Evolutionary conservation across 2,797 vertebrate genomes (phyloP), one percentile per base, ranked within the genome.

Genomic region (Fratercula arctica): DNA sequence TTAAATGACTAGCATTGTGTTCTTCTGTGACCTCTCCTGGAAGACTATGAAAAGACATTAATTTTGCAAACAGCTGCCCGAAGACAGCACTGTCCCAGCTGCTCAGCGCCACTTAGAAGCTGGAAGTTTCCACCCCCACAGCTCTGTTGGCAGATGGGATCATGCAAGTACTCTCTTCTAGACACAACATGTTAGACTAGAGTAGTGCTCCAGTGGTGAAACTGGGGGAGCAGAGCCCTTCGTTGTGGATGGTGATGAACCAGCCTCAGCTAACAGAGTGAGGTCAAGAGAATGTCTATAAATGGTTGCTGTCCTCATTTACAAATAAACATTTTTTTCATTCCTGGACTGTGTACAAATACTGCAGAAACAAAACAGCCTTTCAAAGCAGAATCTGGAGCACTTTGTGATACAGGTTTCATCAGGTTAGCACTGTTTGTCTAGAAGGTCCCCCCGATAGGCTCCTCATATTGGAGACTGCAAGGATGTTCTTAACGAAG

Each of bases 401-500:
- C 73, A 43, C 39, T 50, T 51, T 33, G 48, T 53, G 77, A 33
- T 23, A 35, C 70, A 59, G n/a, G 24, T 39, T 35, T 31, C 25
- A 21, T 51, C 28, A 13, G 33, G 37, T 37, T 45, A 63, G 70
- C 33, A 54, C 41, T 57, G 73, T 69, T 89, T 48, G 72, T 76
- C 72, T 56, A 16, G 63, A 60, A 79, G 48, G n/a, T 46, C 24
- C 37, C 33, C 35, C 56, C 4, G 12, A 45, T 4, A 21, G 8
- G 20, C 35, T 23, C 7, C 1, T 60, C 5, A 1, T 17, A 13
- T 1, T 3, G 45, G 59, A 54, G 35, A 35, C 21, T 25, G 9
- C 18, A 16, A n/a, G 28, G 14, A 17, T 35, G 33, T 45, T 78
- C n/a, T 16, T 35, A 23, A 24, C 1, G 3, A 16, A 28, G 37